phyloP scores from a whole-genome alignment of 2,113 vertebrate genomes.

The Clinocottus analis region DNA sequence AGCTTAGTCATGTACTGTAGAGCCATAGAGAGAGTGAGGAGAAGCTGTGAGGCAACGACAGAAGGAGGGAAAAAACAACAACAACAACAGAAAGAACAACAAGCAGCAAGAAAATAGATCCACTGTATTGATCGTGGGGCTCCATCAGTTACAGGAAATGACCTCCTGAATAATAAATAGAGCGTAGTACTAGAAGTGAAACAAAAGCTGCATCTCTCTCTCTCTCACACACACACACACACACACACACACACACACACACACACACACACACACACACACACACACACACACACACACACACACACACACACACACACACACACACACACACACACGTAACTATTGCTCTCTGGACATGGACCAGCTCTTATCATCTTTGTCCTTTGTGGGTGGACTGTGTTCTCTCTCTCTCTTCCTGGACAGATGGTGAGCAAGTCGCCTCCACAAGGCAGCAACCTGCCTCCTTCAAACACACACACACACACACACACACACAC shows the following conservation, averaged over 20 bases:
- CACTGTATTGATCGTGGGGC: constrained; percentile 40
- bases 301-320: constrained; percentile 7
- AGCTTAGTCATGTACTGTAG: not conserved
- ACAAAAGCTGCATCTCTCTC: constrained; percentile 38
- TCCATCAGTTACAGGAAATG: constrained; percentile 62
- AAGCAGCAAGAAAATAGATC: constrained; percentile 49
- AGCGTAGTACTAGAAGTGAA: constrained; percentile 52
- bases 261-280: constrained; percentile 2
- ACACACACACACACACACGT: constrained; percentile 12
- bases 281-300: constrained; percentile 11
- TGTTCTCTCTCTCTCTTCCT: constrained; percentile 64
- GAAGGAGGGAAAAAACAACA: not conserved
- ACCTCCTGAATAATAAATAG: constrained; percentile 71
- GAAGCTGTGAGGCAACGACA: not conserved
- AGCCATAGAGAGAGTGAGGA: not conserved
- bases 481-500: constrained; percentile 19
- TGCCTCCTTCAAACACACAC: constrained; percentile 39
- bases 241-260: constrained; percentile 9
- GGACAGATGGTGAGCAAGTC: constrained; percentile 74
- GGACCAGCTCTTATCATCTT: constrained; percentile 28
- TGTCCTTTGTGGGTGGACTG: constrained; percentile 42
- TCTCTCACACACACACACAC: constrained; percentile 12
- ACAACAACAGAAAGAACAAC: constrained; percentile 11
- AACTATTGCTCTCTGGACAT: constrained; percentile 22
- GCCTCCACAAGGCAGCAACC: constrained; percentile 60